Evolutionary conservation across 2,888 invertebrate genomes (phyloP), one percentile per base, ranked within the genome.

Genomic region (Eucriotettix oculatus): DNA sequence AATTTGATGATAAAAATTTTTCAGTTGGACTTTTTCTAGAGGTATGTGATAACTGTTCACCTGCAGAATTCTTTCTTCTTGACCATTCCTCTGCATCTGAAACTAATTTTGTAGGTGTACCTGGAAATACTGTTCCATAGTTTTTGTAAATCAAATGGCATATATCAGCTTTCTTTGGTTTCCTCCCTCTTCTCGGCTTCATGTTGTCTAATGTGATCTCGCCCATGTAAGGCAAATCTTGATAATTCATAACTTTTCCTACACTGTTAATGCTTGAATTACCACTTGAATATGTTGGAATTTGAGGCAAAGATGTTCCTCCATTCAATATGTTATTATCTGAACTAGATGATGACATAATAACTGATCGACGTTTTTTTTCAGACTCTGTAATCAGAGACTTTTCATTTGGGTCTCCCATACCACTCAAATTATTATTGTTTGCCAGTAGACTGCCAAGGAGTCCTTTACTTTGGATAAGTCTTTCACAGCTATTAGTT

Each of bases 111-210:
- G 54, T 55, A 0, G 86, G 86, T 10, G 85, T 86, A 0, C 86
- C 87, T 0, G 89, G 88, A 57, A 89, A 81, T 14, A 90, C 87
- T 0, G 90, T 91, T 5, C 91, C 92, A 70, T 92, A 92, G 71
- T 92, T 92, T 71, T 92, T 92, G 69, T 92, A 91, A 66, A 92
- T 92, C 54, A 92, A 75, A 69, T 92, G 92, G 66, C 92, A 92
- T 65, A 93, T 93, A 69, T 92, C 92, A 0, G 92, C 90, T 72
- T 93, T 92, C 70, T 92, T 92, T 0, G 92, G 93, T 69, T 93
- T 93, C 16, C 92, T 78, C 0, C 92, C 92, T 63, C 93, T 78
- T 48, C 91, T 75, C 0, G 92, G 92, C 67, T 90, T 88, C 14
- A 87, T 87, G 72, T 92, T 90, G 69, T 91, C 90, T 59, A 92